Percentiles rank a stretch among this genome's conserved stretches.
These are phyloP conservation scores for Gila orcuttii DNA, from an alignment of 2,113 vertebrate species.

Conservation along the genomic window DNA sequence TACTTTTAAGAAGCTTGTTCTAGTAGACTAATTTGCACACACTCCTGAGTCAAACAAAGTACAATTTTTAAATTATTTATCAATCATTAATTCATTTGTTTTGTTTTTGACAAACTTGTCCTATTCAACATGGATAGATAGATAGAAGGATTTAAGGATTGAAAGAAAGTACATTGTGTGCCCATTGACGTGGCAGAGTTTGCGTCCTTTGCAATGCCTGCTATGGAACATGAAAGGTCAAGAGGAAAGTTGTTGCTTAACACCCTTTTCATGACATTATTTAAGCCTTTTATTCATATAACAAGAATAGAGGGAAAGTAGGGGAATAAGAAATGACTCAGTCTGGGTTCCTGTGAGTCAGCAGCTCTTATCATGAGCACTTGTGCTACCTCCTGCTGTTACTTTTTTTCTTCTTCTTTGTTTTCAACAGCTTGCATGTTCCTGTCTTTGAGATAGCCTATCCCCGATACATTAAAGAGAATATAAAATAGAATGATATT, in stretches of 20 bases:
- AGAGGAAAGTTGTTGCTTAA: background rate
- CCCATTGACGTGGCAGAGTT: background rate
- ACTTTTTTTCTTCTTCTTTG: background rate
- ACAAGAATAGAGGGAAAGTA: background rate
- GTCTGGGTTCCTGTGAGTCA: background rate
- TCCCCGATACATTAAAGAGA: background rate
- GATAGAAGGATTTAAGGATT: too few species aligned
- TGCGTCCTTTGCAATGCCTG: background rate
- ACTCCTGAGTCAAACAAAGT: background rate
- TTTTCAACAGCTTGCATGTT: background rate
- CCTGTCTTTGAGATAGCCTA: background rate
- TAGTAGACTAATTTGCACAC: too few species aligned
- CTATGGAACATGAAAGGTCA: background rate
- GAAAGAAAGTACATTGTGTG: background rate
- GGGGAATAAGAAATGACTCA: background rate
- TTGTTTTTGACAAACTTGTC: too few species aligned
- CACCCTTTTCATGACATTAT: background rate
- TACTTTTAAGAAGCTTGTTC: too few species aligned
- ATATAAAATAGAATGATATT: slow-evolving; percentile 19
- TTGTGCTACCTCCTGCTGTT: background rate
- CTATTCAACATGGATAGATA: too few species aligned
- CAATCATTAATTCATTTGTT: too few species aligned
- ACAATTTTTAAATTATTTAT: too few species aligned
- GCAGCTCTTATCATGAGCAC: background rate
- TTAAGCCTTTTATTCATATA: background rate